Conservation (phyloP, 2,113 vertebrate species). For the Passer montanus region DNA sequence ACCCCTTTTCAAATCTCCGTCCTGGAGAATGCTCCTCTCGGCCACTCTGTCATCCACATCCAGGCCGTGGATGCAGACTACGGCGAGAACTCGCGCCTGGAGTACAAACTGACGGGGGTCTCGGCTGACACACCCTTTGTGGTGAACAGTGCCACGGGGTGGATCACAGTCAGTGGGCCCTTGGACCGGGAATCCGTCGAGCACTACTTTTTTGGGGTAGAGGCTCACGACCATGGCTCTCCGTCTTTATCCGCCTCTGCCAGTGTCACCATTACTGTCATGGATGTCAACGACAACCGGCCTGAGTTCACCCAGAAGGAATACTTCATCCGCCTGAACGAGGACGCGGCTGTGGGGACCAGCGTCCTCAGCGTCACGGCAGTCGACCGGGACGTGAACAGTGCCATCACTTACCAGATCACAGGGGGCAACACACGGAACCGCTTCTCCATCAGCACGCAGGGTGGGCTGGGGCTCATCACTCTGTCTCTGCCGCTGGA, state of each 20-base stretch:
- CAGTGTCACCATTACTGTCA: slow-evolving; percentile 93
- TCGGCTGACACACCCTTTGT: slow-evolving; percentile 88
- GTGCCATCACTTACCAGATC: slow-evolving; percentile 96
- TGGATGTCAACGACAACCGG: slow-evolving; percentile 97
- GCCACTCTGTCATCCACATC: slow-evolving; percentile 96
- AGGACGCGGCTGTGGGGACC: slow-evolving; percentile 91
- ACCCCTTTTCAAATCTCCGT: slow-evolving; percentile 96
- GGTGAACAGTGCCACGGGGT: slow-evolving; percentile 94
- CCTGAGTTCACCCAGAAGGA: slow-evolving; percentile 95
- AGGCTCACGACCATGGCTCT: slow-evolving; percentile 91
- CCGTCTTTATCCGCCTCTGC: slow-evolving; percentile 92
- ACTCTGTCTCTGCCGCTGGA: slow-evolving; percentile 92
- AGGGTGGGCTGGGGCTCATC: slow-evolving; percentile 88
- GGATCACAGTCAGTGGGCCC: slow-evolving; percentile 92
- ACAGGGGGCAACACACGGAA: slow-evolving; percentile 96
- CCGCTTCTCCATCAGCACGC: slow-evolving; percentile 95
- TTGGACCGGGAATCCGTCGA: slow-evolving; percentile 95
- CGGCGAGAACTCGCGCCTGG: slow-evolving; percentile 89
- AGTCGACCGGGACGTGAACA: slow-evolving; percentile 94
- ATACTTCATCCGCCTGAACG: slow-evolving; percentile 92
- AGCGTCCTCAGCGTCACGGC: slow-evolving; percentile 92
- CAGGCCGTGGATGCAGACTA: slow-evolving; percentile 96
- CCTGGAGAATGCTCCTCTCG: slow-evolving; percentile 91
- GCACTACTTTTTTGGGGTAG: slow-evolving; percentile 94
- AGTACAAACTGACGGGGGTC: slow-evolving; percentile 90